Evolutionary conservation across 2,113 vertebrate genomes (phyloP).

Genomic region (Lasiurus cinereus): DNA sequence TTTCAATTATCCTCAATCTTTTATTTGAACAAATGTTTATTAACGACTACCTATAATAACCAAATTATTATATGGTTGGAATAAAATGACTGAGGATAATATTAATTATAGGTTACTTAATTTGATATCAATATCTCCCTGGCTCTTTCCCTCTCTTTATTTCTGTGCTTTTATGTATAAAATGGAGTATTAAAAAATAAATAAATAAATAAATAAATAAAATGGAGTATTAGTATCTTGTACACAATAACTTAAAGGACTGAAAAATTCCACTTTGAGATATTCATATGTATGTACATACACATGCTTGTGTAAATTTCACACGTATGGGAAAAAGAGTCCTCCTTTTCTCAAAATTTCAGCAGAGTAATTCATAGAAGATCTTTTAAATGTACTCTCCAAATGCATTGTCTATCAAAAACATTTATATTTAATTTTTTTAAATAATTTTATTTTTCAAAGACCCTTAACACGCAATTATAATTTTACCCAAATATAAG

Average conservation of each 20-base stretch:
- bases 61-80: background rate
- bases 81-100: background rate
- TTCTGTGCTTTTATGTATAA: background rate
- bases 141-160: background rate
- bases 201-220: too few species aligned
- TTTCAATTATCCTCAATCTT: background rate
- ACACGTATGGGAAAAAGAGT: background rate
- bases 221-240: background rate
- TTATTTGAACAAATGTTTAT: background rate
- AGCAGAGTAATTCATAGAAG: background rate
- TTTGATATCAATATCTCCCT: background rate
- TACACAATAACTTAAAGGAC: background rate
- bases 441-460: conserved; percentile 67
- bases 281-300: background rate
- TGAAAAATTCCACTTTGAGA: background rate
- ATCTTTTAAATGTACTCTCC: background rate
- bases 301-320: background rate
- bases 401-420: conserved; percentile 35
- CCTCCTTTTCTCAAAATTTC: background rate
- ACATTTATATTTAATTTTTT: conserved; percentile 56
- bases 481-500: conserved; percentile 35
- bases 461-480: conserved; percentile 71
- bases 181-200: background rate
- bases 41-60: background rate
- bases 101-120: background rate